A percentile compares a stretch with the other conserved stretches of the same genome.
Conservation (phyloP, 2,113 vertebrate genomes). For the Sakesphorus luctuosus region DNA sequence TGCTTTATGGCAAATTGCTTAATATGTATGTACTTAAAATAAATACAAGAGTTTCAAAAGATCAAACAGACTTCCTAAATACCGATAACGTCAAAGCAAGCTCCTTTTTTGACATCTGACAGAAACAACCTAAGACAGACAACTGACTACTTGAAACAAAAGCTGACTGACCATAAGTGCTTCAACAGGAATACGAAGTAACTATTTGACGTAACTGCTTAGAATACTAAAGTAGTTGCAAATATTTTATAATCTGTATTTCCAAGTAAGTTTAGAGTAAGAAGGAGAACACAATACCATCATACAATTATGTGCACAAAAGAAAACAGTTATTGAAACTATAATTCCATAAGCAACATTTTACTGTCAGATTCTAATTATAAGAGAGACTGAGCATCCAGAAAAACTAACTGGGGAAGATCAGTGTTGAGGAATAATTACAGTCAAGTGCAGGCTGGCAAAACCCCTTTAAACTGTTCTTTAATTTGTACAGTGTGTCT, state of each 20-base stretch:
- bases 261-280: background rate
- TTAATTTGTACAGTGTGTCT: background rate
- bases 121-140: background rate
- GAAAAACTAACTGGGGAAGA: background rate
- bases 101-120: background rate
- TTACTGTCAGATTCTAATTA: background rate
- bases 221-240: background rate
- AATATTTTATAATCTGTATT: background rate
- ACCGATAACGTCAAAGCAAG: background rate
- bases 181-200: background rate
- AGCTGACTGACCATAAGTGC: background rate
- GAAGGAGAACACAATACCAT: background rate
- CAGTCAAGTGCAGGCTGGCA: background rate
- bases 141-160: background rate
- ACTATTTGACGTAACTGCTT: background rate
- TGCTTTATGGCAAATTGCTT: background rate
- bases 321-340: background rate
- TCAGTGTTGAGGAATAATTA: background rate
- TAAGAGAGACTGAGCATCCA: background rate
- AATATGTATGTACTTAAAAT: background rate
- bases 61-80: background rate
- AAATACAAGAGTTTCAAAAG: background rate
- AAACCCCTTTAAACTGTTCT: background rate
- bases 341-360: background rate
- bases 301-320: background rate